Percentiles rank a stretch among this genome's conserved stretches.
phyloP scores from a whole-genome alignment of 2,113 vertebrate genomes.

The Sorex araneus region DNA sequence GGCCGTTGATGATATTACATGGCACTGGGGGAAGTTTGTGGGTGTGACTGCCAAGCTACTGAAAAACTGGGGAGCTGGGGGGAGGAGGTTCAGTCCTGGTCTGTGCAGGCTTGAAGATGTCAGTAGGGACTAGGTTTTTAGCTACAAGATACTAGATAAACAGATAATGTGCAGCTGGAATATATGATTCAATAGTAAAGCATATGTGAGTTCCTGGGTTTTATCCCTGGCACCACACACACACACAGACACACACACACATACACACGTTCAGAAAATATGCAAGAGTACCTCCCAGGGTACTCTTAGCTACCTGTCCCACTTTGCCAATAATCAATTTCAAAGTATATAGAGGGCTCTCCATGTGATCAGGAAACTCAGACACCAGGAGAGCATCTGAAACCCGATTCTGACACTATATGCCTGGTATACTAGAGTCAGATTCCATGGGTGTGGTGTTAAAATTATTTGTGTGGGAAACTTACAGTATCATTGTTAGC shows the following conservation, averaged over 20 bases:
- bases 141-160: not conserved
- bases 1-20: no score
- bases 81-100: no score
- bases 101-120: no score
- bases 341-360: not conserved
- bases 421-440: not conserved
- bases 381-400: not conserved
- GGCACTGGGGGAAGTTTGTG: no score
- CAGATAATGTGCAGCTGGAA: not conserved
- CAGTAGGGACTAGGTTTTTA: not conserved
- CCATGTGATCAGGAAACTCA: not conserved
- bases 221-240: no score
- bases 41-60: no score
- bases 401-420: not conserved
- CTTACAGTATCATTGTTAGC: not conserved
- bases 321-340: not conserved
- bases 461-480: no score
- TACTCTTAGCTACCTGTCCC: not conserved
- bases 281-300: no score
- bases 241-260: no score
- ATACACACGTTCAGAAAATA: not conserved
- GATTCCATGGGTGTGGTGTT: not conserved
- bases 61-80: no score
- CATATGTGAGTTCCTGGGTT: no score
- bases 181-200: no score